These are phyloP conservation scores for Etheostoma spectabile DNA, from an alignment of 2,113 vertebrate species.

Conservation along the genomic window DNA sequence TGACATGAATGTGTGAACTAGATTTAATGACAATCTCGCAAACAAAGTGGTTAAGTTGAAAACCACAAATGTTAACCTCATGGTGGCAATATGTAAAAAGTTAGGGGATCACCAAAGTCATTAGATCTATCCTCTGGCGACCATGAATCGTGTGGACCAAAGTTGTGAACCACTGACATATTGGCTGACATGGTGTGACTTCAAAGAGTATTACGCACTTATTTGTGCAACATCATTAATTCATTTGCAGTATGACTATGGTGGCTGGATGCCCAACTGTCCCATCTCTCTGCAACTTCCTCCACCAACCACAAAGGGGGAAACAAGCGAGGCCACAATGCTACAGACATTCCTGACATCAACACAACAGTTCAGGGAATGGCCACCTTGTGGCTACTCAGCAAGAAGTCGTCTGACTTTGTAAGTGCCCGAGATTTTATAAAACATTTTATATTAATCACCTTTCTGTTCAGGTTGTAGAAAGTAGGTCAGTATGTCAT, in stretches of 20 bases:
- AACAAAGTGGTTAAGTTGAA: not conserved
- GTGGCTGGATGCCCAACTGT: constrained; percentile 76
- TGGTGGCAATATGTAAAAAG: not conserved
- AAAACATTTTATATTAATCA: not conserved
- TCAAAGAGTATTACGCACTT: not conserved
- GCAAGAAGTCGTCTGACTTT: constrained; percentile 65
- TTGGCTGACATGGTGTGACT: not conserved
- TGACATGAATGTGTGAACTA: too few relatives aligned
- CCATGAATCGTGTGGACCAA: not conserved
- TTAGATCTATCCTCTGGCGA: not conserved
- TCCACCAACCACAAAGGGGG: constrained; percentile 70
- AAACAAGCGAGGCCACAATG: constrained; percentile 44
- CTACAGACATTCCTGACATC: too few relatives aligned
- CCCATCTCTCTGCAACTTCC: constrained; percentile 63
- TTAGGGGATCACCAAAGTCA: not conserved
- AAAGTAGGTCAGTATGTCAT: not conserved
- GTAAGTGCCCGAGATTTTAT: constrained; percentile 45
- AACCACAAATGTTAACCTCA: not conserved
- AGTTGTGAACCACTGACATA: not conserved
- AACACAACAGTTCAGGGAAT: constrained; percentile 50
- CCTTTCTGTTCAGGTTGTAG: not conserved
- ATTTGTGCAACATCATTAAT: not conserved
- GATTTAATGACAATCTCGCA: not conserved
- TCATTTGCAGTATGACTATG: constrained; percentile 70
- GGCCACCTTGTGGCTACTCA: constrained; percentile 62